phyloP scores from a whole-genome alignment of 2,797 vertebrate genomes.

The Sus cebifrons region DNA sequence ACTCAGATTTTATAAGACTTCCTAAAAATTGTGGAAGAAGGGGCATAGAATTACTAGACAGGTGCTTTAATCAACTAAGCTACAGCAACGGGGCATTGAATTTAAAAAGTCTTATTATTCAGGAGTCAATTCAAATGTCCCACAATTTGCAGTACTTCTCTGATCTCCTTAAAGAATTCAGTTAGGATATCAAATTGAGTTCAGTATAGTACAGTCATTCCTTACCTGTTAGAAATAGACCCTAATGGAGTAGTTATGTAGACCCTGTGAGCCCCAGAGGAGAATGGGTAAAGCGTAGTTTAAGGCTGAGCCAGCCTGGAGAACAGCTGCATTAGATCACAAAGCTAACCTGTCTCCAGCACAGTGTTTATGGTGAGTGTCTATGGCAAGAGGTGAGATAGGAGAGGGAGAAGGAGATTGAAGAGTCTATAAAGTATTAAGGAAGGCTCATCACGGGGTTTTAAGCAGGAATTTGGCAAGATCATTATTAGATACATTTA shows the following conservation, averaged over 20 bases:
- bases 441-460: not conserved
- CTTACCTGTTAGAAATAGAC: not conserved
- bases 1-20: constrained; percentile 8
- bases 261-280: not conserved
- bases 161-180: constrained; percentile 2
- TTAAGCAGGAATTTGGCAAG: not conserved
- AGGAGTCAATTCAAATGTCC: not conserved
- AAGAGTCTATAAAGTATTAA: not conserved
- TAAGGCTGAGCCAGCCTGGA: not conserved
- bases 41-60: not conserved
- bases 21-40: constrained; percentile 15
- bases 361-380: not conserved
- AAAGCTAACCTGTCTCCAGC: not conserved
- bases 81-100: not conserved
- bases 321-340: not conserved
- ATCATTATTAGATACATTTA: not conserved
- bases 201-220: not conserved
- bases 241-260: not conserved
- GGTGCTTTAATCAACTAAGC: no score
- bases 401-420: not conserved
- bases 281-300: not conserved
- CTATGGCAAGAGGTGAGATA: not conserved
- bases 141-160: not conserved
- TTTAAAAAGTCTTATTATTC: constrained; percentile 1
- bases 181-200: not conserved